These are phyloP conservation scores for Steinernema feltiae DNA, from an alignment of 1,140 invertebrate genomes.

Conservation along the genomic window DNA sequence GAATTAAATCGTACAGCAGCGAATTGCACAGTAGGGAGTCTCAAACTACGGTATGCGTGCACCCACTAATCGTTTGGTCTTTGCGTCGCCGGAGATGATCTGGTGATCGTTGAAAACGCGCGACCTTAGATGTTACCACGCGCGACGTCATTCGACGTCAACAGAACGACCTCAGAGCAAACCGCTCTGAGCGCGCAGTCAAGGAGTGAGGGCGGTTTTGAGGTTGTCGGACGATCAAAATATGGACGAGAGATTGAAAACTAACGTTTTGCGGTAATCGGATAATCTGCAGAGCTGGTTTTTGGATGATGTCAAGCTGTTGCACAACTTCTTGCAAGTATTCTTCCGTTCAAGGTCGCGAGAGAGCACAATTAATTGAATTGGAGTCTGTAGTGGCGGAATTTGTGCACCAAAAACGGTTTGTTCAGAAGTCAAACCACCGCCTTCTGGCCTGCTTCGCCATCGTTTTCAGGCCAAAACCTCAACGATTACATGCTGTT, in stretches of 20 bases:
- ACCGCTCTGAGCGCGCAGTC: background rate
- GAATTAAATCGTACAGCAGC: background rate
- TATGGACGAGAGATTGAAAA: background rate
- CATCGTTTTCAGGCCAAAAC: too few relatives aligned
- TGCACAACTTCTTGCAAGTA: background rate
- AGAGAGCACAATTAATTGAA: background rate
- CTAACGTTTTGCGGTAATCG: background rate
- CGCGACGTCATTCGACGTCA: constrained; percentile 2
- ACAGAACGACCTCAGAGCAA: background rate
- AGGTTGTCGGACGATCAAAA: background rate
- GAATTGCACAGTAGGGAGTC: background rate
- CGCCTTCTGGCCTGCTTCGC: too few relatives aligned
- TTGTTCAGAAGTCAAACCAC: background rate
- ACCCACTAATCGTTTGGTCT: constrained; percentile 13
- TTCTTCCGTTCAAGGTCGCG: background rate
- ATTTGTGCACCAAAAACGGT: background rate
- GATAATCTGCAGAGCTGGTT: background rate
- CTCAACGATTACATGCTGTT: too few relatives aligned
- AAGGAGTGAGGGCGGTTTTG: background rate
- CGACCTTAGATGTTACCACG: background rate
- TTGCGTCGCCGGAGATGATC: background rate
- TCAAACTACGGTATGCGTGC: background rate
- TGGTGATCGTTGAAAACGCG: background rate
- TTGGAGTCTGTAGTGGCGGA: background rate
- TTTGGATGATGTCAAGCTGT: background rate